Evolutionary conservation across 1,140 invertebrate species (phyloP).

Genomic region (Pantala flavescens): DNA sequence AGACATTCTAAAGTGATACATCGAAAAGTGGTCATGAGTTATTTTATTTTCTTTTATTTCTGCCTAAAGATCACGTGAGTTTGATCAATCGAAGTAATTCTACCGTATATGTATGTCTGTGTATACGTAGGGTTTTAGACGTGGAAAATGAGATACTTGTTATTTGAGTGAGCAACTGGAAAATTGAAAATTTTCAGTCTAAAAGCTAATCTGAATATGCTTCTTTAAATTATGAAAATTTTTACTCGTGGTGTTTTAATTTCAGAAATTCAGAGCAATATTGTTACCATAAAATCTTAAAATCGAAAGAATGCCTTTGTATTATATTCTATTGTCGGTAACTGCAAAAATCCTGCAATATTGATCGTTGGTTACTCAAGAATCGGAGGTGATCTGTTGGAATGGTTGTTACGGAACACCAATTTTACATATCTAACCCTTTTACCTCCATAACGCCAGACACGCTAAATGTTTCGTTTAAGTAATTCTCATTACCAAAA

Average conservation of each 20-base stretch:
- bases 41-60: not conserved
- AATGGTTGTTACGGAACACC: no score
- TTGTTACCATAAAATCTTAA: no score
- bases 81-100: not conserved
- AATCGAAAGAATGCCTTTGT: no score
- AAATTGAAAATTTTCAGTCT: not conserved
- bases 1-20: not conserved
- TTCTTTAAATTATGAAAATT: not conserved
- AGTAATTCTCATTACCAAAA: no score
- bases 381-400: no score
- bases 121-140: not conserved
- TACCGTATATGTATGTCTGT: conserved; percentile 1
- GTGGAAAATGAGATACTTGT: conserved; percentile 2
- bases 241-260: no score
- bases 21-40: not conserved
- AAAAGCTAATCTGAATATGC: not conserved
- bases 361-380: no score
- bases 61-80: not conserved
- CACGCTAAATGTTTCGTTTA: not conserved
- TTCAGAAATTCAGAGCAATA: no score
- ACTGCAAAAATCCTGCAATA: no score
- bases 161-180: not conserved
- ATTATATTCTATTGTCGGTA: no score
- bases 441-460: not conserved
- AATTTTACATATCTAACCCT: not conserved